Evolutionary conservation across 1,140 invertebrate genomes (phyloP).

Genomic region (Harlomillsia oculata): DNA sequence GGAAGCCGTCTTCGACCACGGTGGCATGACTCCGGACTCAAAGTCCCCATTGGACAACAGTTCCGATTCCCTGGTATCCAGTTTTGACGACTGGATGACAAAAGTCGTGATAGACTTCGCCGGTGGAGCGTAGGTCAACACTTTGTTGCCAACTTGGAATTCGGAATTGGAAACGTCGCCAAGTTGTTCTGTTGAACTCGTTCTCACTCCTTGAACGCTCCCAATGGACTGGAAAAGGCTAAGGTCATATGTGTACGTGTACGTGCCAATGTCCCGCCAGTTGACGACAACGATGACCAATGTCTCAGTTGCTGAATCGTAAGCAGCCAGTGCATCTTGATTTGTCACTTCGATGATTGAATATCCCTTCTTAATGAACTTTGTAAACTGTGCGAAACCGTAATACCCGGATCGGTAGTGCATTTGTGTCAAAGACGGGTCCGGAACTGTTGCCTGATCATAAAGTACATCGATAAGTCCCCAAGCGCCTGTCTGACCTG

Average conservation of each 20-base stretch:
- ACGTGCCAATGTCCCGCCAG: neutral
- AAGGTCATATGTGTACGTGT: neutral
- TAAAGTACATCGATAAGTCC: slow-evolving; percentile 25
- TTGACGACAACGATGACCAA: slow-evolving; percentile 11
- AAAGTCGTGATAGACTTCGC: slow-evolving; percentile 20
- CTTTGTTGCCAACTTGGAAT: neutral
- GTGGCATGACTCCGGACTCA: neutral
- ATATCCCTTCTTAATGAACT: slow-evolving; percentile 27
- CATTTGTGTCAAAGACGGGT: slow-evolving; percentile 18
- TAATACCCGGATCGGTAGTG: slow-evolving; percentile 25
- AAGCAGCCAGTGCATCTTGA: slow-evolving; percentile 19
- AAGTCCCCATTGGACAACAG: slow-evolving; percentile 22
- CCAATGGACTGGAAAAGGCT: neutral
- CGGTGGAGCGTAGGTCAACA: slow-evolving; percentile 4
- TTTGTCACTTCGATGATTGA: slow-evolving; percentile 16
- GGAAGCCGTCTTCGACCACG: neutral
- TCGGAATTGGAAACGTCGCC: neutral
- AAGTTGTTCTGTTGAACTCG: slow-evolving; percentile 11
- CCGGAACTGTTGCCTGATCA: neutral
- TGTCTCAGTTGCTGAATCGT: slow-evolving; percentile 7
- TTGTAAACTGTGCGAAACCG: slow-evolving; percentile 26
- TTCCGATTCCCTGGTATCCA: neutral
- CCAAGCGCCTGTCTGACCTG: no score
- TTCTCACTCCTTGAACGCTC: neutral
- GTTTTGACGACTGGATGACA: neutral